Evolutionary conservation across 2,797 vertebrate species (phyloP), one percentile per base, ranked within the genome.

Genomic region (Oreonectes daqikongensis): DNA sequence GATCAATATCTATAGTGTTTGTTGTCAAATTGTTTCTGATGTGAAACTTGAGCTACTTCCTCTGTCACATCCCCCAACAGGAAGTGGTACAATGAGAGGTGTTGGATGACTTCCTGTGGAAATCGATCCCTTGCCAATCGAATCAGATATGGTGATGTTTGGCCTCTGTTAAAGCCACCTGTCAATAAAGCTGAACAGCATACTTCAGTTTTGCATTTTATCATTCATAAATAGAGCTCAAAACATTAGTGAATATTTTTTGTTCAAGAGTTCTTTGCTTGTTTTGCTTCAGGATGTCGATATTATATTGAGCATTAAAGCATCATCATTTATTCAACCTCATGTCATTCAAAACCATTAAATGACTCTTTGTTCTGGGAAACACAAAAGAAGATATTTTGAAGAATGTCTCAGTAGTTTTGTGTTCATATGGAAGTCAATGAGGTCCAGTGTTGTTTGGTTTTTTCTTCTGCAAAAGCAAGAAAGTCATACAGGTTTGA

Each of bases 81-180:
- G 84, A 85, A 85, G 77, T 78, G 79, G 42, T 66, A 50, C 35
- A 57, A 67, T 69, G 67, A 80, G 77, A 79, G 81, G 81, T 83
- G 83, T 66, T 65, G 74, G 77, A 83, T 80, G 84, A 74, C 74
- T 83, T 84, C 74, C 81, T 85, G 77, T 81, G 74, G 44, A 81
- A 79, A 75, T 78, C 65, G 50, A 81, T 83, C 68, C 61, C 50
- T 77, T 52, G 55, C 40, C 69, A 79, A 79, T 71, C 30, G 14
- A 78, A 60, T 80, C 52, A 32, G 74, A 22, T 59, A 48, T 48
- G 38, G 42, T 28, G 40, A 74, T 32, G 8, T 30, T 70, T 22
- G 2, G 38, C 26, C 24, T 44, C 24, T 61, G 15, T 20, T 28
- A 53, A 35, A 57, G 48, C 18, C 17, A 52, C 32, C 20, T 40